Evolutionary conservation across 2,113 vertebrate genomes (phyloP).

Genomic region (Holacanthus passer): DNA sequence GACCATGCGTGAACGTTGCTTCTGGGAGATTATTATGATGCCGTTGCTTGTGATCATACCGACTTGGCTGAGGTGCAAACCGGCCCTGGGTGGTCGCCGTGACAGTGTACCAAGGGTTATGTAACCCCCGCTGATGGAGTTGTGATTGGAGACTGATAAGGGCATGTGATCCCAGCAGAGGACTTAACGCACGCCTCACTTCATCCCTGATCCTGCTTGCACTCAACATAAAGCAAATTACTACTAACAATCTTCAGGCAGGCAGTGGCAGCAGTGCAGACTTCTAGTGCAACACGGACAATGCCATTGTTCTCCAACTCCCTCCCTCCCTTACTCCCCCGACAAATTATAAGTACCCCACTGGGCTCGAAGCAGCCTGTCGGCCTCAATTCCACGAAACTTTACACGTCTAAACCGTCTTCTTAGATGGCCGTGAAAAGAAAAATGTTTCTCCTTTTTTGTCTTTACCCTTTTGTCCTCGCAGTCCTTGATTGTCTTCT

Average conservation of each 20-base stretch:
- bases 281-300: conserved; percentile 66
- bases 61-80: conserved; percentile 41
- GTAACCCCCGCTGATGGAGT: conserved; percentile 68
- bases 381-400: conserved; percentile 74
- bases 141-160: conserved; percentile 76
- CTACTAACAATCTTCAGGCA: conserved; percentile 72
- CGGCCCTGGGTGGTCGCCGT: conserved; percentile 66
- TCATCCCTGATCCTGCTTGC: conserved; percentile 71
- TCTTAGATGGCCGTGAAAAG: conserved; percentile 70
- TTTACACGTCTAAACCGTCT: conserved; percentile 73
- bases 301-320: conserved; percentile 77
- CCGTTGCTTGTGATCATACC: conserved; percentile 53
- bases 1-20: conserved; percentile 6
- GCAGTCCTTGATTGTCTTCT: conserved; percentile 69
- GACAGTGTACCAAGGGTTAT: conserved; percentile 61
- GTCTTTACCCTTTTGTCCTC: conserved; percentile 66
- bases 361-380: conserved; percentile 77
- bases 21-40: conserved; percentile 39
- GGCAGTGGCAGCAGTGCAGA: conserved; percentile 46
- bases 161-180: conserved; percentile 76
- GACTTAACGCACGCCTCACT: conserved; percentile 70
- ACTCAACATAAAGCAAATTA: conserved; percentile 80
- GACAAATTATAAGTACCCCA: conserved; percentile 82
- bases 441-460: conserved; percentile 75
- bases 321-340: conserved; percentile 70